These are phyloP conservation scores for Phortica variegata DNA, from an alignment of 1,140 invertebrate genomes.

Conservation along the genomic window DNA sequence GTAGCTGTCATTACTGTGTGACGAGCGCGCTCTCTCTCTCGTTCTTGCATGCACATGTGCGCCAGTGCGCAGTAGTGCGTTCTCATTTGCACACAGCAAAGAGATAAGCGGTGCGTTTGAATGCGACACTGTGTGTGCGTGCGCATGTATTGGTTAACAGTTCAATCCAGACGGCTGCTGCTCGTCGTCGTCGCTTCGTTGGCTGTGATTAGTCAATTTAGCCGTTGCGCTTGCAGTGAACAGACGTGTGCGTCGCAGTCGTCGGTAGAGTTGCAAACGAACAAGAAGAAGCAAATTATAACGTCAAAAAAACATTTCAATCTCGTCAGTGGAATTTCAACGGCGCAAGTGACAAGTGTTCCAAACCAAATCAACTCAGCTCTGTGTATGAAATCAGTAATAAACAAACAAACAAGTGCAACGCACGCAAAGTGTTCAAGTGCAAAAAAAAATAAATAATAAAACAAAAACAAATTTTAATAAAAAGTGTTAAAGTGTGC, in stretches of 20 bases:
- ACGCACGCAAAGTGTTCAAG: conserved; percentile 14
- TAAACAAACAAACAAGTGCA: conserved; percentile 2
- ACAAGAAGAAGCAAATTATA: neutral
- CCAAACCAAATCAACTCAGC: conserved; percentile 12
- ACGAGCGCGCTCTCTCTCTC: conserved; percentile 14
- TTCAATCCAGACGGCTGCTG: conserved; percentile 38
- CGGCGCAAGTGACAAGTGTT: conserved; percentile 6
- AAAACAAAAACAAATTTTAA: conserved; percentile 1
- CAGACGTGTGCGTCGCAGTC: conserved; percentile 49
- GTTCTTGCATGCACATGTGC: neutral
- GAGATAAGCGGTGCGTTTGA: neutral
- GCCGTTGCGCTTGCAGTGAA: conserved; percentile 54
- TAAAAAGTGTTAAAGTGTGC: neutral
- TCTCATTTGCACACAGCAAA: neutral
- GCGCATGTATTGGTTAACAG: conserved; percentile 34
- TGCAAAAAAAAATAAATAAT: conserved; percentile 9
- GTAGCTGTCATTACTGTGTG: no score
- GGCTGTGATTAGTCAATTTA: conserved; percentile 56
- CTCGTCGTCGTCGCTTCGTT: conserved; percentile 41
- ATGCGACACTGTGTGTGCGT: conserved; percentile 15
- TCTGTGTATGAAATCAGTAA: conserved; percentile 6
- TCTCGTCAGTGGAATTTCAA: conserved; percentile 8
- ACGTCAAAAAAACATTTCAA: neutral
- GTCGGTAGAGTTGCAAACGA: conserved; percentile 9
- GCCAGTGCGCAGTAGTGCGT: neutral